Evolutionary conservation across 2,113 vertebrate genomes (phyloP).

Genomic region (Nanorana parkeri): DNA sequence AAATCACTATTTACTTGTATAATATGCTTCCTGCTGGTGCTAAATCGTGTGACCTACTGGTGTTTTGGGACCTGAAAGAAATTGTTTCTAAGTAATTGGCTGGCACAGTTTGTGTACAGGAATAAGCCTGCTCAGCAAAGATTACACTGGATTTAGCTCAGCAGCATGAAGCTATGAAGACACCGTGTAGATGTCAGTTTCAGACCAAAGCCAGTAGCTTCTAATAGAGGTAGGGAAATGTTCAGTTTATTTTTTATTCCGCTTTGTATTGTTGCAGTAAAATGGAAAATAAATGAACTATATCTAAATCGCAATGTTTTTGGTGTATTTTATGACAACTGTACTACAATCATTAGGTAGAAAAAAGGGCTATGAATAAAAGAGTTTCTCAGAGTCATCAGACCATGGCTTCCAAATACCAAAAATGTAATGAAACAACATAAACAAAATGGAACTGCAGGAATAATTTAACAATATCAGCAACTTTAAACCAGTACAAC

Average conservation of each 20-base stretch:
- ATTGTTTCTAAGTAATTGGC: conserved; percentile 66
- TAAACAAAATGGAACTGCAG: too few species aligned
- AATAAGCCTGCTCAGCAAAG: conserved; percentile 65
- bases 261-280: too few species aligned
- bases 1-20: conserved; percentile 62
- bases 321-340: too few species aligned
- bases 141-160: conserved; percentile 64
- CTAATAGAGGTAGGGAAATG: conserved; percentile 11
- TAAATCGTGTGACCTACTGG: conserved; percentile 63
- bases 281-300: too few species aligned
- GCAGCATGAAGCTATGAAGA: conserved; percentile 53
- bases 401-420: too few species aligned
- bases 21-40: conserved; percentile 61
- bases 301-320: too few species aligned
- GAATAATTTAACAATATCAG: too few species aligned
- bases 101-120: conserved; percentile 63
- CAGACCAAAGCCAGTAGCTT: not conserved
- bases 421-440: too few species aligned
- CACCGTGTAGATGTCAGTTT: conserved; percentile 13
- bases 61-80: conserved; percentile 66
- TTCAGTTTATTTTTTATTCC: not conserved
- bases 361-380: too few species aligned
- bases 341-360: too few species aligned
- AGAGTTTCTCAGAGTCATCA: too few species aligned
- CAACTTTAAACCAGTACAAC: too few species aligned